These are phyloP conservation scores for Rhadina sibilatrix DNA, from an alignment of 2,113 vertebrate genomes.

Conservation along the genomic window DNA sequence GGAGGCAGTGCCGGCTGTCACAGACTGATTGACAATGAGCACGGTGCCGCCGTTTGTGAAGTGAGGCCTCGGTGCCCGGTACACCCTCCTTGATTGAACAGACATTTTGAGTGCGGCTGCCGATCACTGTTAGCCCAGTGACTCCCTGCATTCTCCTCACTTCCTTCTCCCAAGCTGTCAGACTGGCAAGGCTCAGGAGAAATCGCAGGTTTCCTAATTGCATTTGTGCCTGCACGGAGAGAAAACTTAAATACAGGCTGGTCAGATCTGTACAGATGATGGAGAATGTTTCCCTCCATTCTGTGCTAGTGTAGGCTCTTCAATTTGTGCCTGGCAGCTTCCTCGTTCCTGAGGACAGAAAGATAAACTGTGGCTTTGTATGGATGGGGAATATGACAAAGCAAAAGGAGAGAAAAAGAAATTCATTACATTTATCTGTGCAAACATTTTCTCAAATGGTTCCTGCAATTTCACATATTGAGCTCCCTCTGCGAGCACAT, in stretches of 20 bases:
- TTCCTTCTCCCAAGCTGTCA: constrained; percentile 58
- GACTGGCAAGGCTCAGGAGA: constrained; percentile 53
- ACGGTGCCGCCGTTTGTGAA: not conserved
- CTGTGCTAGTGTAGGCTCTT: not conserved
- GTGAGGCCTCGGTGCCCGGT: not conserved
- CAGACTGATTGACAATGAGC: constrained; percentile 42
- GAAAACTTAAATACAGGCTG: constrained; percentile 31
- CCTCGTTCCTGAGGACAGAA: not conserved
- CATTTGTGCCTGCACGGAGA: constrained; percentile 32
- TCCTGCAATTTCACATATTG: not conserved
- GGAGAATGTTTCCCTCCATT: not conserved
- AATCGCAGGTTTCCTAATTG: constrained; percentile 66
- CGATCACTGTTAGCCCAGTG: constrained; percentile 12
- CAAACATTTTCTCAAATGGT: constrained; percentile 8
- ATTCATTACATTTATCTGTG: not conserved
- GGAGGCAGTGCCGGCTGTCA: constrained; percentile 40
- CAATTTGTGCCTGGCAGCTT: constrained; percentile 11
- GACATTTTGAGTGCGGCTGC: constrained; percentile 13
- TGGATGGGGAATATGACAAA: not conserved
- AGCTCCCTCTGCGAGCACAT: not conserved
- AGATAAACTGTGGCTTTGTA: constrained; percentile 20
- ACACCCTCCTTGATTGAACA: constrained; percentile 44
- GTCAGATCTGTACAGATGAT: not conserved
- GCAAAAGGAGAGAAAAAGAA: not conserved
- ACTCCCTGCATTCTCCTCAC: constrained; percentile 26